These are phyloP conservation scores for Tetrapedia diversipes DNA, from an alignment of 2,888 invertebrate species.

Conservation along the genomic window DNA sequence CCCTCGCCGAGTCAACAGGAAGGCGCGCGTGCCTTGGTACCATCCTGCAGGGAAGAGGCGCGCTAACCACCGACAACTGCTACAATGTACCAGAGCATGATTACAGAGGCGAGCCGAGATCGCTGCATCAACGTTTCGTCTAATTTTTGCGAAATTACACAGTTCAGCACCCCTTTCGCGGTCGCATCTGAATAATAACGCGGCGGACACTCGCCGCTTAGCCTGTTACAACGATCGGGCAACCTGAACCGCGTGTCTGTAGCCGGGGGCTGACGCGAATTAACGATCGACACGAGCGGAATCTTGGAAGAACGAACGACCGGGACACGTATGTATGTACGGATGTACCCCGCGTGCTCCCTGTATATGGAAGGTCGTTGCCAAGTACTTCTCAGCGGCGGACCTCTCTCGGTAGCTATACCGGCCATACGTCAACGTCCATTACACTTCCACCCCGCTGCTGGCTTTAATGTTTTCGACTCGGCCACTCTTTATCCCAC, in stretches of 20 bases:
- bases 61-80: conserved; percentile 1
- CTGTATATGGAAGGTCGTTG: conserved; percentile 64
- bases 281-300: conserved; percentile 13
- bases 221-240: neutral
- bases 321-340: no score
- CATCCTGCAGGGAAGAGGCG: neutral
- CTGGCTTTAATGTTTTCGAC: conserved; percentile 78
- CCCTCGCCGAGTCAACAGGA: neutral
- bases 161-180: neutral
- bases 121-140: neutral
- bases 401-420: conserved; percentile 68
- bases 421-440: conserved; percentile 76
- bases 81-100: conserved; percentile 38
- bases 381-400: conserved; percentile 64
- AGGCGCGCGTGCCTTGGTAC: conserved; percentile 25
- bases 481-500: conserved; percentile 77
- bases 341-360: conserved; percentile 51
- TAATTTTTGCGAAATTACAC: conserved; percentile 44
- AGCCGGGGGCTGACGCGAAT: conserved; percentile 18
- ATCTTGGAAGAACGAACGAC: conserved; percentile 6
- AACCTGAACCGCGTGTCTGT: neutral
- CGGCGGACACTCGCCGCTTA: neutral
- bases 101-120: conserved; percentile 17
- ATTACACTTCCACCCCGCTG: conserved; percentile 72
- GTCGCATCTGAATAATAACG: conserved; percentile 39